Conservation (phyloP, 2,797 vertebrate genomes). For the Echeneis naucrates region DNA sequence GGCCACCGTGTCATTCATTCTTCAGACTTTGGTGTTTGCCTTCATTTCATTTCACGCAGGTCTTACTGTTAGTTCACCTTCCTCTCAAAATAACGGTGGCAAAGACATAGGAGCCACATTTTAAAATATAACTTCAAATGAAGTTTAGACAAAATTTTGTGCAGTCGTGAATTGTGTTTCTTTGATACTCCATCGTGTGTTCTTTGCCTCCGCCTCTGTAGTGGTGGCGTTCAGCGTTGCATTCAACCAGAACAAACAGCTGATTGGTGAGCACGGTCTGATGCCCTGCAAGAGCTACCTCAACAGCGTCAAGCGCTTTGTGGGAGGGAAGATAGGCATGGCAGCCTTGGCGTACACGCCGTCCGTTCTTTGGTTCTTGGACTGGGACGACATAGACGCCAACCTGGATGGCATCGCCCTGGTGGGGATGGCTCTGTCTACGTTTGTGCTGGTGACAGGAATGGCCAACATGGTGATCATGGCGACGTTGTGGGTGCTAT, state of each 20-base stretch:
- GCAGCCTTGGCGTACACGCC: conserved; percentile 88
- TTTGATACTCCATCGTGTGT: not conserved
- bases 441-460: conserved; percentile 86
- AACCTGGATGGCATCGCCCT: conserved; percentile 89
- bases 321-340: conserved; percentile 84
- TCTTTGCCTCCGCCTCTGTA: conserved; percentile 35
- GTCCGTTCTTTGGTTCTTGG: conserved; percentile 91
- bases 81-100: not conserved
- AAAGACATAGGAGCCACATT: not conserved
- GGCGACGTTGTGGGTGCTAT: conserved; percentile 90
- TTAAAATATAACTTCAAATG: no score
- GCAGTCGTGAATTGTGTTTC: not conserved
- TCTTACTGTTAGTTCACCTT: not conserved
- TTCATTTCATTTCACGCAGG: not conserved
- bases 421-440: conserved; percentile 85
- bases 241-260: conserved; percentile 93
- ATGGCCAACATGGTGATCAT: conserved; percentile 94
- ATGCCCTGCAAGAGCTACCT: conserved; percentile 89
- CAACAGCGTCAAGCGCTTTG: conserved; percentile 87
- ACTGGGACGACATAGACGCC: conserved; percentile 91
- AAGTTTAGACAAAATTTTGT: no score
- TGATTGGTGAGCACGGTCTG: conserved; percentile 91
- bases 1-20: not conserved
- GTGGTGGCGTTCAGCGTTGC: conserved; percentile 93
- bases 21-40: not conserved